Evolutionary conservation across 2,888 invertebrate genomes (phyloP).

Genomic region (Mythimna loreyi): DNA sequence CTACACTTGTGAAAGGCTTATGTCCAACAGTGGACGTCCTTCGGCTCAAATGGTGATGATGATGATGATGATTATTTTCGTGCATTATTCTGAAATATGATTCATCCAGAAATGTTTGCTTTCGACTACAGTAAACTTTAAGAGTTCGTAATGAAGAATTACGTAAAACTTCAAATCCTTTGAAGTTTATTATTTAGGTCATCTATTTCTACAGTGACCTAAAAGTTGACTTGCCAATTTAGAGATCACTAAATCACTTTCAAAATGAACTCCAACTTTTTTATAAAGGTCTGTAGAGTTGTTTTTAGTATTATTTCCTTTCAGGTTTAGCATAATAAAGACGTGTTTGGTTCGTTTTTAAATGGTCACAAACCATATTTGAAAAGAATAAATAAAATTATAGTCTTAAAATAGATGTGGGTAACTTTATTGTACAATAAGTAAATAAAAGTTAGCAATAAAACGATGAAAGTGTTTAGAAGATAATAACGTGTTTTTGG

Average conservation of each 20-base stretch:
- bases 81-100: no score
- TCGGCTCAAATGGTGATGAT: no score
- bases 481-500: conserved; percentile 6
- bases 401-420: conserved; percentile 23
- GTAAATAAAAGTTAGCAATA: conserved; percentile 2
- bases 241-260: conserved; percentile 4
- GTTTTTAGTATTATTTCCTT: conserved; percentile 18
- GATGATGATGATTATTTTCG: no score
- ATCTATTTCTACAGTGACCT: conserved; percentile 9
- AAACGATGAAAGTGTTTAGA: conserved; percentile 7
- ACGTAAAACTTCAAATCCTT: conserved; percentile 1
- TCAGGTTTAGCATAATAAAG: conserved; percentile 7
- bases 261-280: background rate
- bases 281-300: background rate
- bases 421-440: conserved; percentile 1
- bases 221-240: conserved; percentile 11
- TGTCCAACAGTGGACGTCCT: no score
- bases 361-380: conserved; percentile 15
- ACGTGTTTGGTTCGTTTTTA: background rate
- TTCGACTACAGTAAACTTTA: background rate
- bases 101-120: background rate
- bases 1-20: no score
- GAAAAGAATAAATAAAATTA: background rate
- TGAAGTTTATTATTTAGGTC: conserved; percentile 10
- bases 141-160: conserved; percentile 4